A percentile compares a stretch with the other conserved stretches of the same genome.
Conservation (phyloP, 53 echinoderm and acorn worm species). For the Paracentrotus lividus region DNA sequence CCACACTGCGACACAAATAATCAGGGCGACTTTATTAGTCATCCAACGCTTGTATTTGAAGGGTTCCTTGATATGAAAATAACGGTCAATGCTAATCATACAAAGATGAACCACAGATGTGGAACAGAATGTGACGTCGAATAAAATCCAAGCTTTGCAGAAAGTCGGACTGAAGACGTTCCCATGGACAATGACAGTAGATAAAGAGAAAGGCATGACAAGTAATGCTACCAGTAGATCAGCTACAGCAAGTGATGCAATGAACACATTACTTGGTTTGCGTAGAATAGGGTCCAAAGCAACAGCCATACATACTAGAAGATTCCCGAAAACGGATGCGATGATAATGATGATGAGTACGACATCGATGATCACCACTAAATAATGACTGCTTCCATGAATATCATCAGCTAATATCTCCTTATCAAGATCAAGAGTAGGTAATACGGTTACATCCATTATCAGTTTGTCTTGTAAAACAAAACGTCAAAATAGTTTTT, state of each 20-base stretch:
- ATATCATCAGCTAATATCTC: not conserved
- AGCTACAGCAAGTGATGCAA: slow-evolving; percentile 46
- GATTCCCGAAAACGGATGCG: slow-evolving; percentile 47
- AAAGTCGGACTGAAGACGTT: not conserved
- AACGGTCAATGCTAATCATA: slow-evolving; percentile 50
- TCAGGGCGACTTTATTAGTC: slow-evolving; percentile 14
- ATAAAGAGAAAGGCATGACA: slow-evolving; percentile 46
- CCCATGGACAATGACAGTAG: slow-evolving; percentile 22
- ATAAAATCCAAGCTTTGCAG: slow-evolving; percentile 45
- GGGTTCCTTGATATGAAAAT: slow-evolving; percentile 48
- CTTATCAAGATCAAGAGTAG: not conserved
- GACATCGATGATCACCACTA: slow-evolving; percentile 25
- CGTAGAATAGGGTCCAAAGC: not conserved
- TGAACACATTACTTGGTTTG: slow-evolving; percentile 52
- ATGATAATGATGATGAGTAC: slow-evolving; percentile 49
- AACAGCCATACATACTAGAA: slow-evolving; percentile 31
- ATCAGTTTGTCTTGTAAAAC: not conserved
- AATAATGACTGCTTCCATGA: not conserved
- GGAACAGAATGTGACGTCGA: slow-evolving; percentile 18
- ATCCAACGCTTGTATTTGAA: slow-evolving; percentile 47
- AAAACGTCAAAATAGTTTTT: not conserved
- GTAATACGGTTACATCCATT: slow-evolving; percentile 8
- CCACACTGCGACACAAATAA: not conserved
- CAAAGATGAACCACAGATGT: slow-evolving; percentile 22
- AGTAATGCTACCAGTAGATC: slow-evolving; percentile 46